These are phyloP conservation scores for Cliona cf. orientalis DNA, from an alignment of 37 sponge, comb jelly and placozoan genomes.

Conservation along the genomic window DNA sequence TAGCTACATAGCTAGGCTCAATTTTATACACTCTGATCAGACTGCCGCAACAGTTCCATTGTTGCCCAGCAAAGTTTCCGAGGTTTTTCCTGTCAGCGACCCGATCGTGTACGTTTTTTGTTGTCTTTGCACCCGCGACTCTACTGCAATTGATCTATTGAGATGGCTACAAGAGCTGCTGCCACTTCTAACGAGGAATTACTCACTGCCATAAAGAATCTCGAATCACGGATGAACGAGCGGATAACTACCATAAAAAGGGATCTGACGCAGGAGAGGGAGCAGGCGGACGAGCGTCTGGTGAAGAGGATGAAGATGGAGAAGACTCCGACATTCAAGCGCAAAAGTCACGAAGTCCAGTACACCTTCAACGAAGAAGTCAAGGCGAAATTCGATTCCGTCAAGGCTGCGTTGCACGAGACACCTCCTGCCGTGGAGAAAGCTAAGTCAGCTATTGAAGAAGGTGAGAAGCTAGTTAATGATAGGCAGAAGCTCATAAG, in stretches of 20 bases:
- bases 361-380: neutral
- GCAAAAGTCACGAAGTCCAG: neutral
- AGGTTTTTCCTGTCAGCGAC: too few relatives aligned
- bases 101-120: too few relatives aligned
- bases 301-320: neutral
- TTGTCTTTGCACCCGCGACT: too few relatives aligned
- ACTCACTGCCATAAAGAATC: too few relatives aligned
- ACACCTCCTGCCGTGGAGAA: constrained; percentile 2
- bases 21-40: too few relatives aligned
- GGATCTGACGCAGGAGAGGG: neutral
- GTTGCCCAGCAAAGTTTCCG: too few relatives aligned
- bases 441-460: neutral
- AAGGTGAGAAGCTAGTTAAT: neutral
- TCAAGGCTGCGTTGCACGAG: neutral
- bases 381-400: neutral
- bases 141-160: too few relatives aligned
- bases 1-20: too few relatives aligned
- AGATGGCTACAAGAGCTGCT: too few relatives aligned
- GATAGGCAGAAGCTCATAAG: constrained; percentile 1
- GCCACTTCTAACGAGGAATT: too few relatives aligned
- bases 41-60: too few relatives aligned
- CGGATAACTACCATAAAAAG: neutral
- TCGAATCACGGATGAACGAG: too few relatives aligned
- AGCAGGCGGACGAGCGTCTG: neutral
- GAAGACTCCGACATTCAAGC: neutral